These are phyloP conservation scores for Lerema accius DNA, from an alignment of 1,140 invertebrate species.

Conservation along the genomic window DNA sequence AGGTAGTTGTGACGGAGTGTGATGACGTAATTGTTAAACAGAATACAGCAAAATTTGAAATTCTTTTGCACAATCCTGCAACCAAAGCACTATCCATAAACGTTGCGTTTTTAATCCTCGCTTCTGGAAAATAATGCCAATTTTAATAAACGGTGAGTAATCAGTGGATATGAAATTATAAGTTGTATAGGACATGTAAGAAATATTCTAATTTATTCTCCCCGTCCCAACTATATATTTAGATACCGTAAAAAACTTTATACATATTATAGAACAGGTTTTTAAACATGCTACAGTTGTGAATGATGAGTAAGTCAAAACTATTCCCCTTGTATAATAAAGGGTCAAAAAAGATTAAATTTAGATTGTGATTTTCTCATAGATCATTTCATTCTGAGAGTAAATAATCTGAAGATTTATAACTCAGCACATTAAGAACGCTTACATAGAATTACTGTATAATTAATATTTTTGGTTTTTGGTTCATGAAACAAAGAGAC, in stretches of 20 bases:
- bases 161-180: slow-evolving; percentile 19
- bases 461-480: not conserved
- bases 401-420: not conserved
- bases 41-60: slow-evolving; percentile 66
- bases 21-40: slow-evolving; percentile 52
- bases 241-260: too few relatives aligned
- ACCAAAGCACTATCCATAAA: slow-evolving; percentile 74
- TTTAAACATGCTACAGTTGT: too few relatives aligned
- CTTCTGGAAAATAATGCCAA: slow-evolving; percentile 81
- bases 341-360: not conserved
- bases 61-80: slow-evolving; percentile 76
- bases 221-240: not conserved
- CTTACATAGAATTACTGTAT: not conserved
- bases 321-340: not conserved
- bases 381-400: not conserved
- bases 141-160: slow-evolving; percentile 59
- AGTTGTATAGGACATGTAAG: not conserved
- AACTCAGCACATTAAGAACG: not conserved
- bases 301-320: not conserved
- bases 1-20: slow-evolving; percentile 56
- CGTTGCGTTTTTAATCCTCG: slow-evolving; percentile 71
- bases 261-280: too few relatives aligned
- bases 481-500: not conserved
- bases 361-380: not conserved
- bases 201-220: not conserved